Evolutionary conservation across 2,797 vertebrate genomes (phyloP).

Genomic region (Columba guinea): DNA sequence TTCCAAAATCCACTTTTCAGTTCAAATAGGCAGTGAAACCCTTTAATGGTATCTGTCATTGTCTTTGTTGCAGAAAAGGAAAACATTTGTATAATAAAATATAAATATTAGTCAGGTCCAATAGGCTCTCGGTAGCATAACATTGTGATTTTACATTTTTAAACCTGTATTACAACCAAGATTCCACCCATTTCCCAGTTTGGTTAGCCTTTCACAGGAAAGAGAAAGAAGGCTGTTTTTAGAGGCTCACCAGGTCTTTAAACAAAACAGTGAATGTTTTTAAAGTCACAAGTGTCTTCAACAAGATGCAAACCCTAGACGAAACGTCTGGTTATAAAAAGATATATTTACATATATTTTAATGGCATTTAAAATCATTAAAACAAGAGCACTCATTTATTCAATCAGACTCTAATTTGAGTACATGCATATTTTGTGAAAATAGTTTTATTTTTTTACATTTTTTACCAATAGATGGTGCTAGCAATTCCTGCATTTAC

Average conservation of each 20-base stretch:
- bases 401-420: slow-evolving; percentile 55
- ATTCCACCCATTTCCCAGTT: background rate
- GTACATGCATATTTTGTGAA: slow-evolving; percentile 26
- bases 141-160: background rate
- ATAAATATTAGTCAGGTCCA: background rate
- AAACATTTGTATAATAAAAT: background rate
- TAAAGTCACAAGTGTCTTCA: slow-evolving; percentile 9
- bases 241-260: background rate
- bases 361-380: slow-evolving; percentile 63
- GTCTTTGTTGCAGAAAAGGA: background rate
- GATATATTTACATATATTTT: slow-evolving; percentile 65
- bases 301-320: slow-evolving; percentile 11
- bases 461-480: slow-evolving; percentile 71
- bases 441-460: slow-evolving; percentile 9
- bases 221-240: background rate
- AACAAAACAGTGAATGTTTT: background rate
- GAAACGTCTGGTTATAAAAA: slow-evolving; percentile 52
- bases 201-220: background rate
- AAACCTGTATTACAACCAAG: background rate
- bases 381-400: slow-evolving; percentile 52
- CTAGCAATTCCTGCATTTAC: slow-evolving; percentile 56
- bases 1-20: background rate
- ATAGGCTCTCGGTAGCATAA: background rate
- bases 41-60: background rate
- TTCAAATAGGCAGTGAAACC: background rate